Percentiles rank a stretch among this genome's conserved stretches.
Evolutionary conservation across 2,797 vertebrate species (phyloP).

Genomic region (Paguma larvata): DNA sequence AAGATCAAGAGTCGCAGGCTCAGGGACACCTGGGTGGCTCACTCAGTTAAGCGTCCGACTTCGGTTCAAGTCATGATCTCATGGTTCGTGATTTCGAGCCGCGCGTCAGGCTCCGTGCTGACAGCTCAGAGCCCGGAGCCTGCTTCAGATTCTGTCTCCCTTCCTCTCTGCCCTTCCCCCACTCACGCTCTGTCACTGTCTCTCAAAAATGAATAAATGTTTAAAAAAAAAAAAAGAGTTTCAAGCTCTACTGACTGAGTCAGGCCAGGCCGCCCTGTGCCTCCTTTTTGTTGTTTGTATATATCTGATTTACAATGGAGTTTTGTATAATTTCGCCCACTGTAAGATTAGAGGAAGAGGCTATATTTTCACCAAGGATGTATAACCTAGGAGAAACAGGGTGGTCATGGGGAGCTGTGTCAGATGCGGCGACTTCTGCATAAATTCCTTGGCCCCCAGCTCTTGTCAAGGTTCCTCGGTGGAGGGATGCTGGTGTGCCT

Average conservation of each 20-base stretch:
- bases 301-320: constrained; percentile 1
- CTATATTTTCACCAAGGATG: background rate
- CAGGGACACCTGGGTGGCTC: no score
- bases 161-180: no score
- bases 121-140: no score
- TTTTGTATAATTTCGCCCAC: constrained; percentile 11
- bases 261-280: background rate
- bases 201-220: no score
- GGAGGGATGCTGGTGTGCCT: background rate
- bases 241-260: background rate
- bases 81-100: no score
- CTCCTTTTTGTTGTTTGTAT: background rate
- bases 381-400: background rate
- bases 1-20: no score
- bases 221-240: background rate
- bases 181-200: no score
- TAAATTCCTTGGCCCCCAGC: background rate
- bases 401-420: background rate
- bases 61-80: no score
- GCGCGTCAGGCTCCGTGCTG: no score
- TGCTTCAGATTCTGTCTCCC: no score
- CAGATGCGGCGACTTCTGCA: background rate
- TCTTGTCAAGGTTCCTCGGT: background rate
- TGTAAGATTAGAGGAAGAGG: background rate
- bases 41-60: no score